Base-by-base conservation (phyloP, 2,113 vertebrate species). In the Pelodiscus sinensis region DNA sequence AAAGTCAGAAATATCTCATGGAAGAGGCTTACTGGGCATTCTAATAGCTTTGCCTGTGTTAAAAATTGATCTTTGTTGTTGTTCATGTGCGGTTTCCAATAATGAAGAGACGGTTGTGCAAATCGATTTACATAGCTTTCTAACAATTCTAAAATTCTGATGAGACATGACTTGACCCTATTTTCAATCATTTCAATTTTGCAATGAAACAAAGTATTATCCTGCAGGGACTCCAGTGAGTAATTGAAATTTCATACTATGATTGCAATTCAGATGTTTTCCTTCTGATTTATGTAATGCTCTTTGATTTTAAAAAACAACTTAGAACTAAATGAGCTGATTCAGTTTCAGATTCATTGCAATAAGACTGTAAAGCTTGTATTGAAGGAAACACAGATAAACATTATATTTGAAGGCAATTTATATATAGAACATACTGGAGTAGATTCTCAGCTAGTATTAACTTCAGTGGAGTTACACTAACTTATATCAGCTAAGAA, bases 361-460 rank as follows among this genome's bases (percentile, higher is more conserved):
- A 79, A 51, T 0, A 1, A 81, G 79, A 84, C 38, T 91, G 19
- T 51, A 90, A 87, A 91, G 38, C 88, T 90, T 68, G 21, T 73
- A 65, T 81, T 86, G n/a, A 57, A 79, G 79, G 86, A 89, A 81
- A 54, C 86, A 77, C 85, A 89, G 68, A 88, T 94, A 89, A 90
- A 81, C 56, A 75, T 75, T 2, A 86, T 79, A 87, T 94, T 93
- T 94, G 90, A 96, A 85, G 85, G 79, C 6, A 90, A 54, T 93
- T 88, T 93, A 84, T 88, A 88, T 95, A 19, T 82, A 60, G 56
- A 92, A 79, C 83, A 10, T 71, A n/a, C 93, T 94, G 94, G 84
- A 73, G 44, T 85, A 93, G 38, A 86, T 92, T 24, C 71, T 94
- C 89, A 85, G 62, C 78, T 95, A 54, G 55, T 65, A 93, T 81